Base-by-base conservation (phyloP, 2,797 vertebrate genomes). In the Emys orbicularis region DNA sequence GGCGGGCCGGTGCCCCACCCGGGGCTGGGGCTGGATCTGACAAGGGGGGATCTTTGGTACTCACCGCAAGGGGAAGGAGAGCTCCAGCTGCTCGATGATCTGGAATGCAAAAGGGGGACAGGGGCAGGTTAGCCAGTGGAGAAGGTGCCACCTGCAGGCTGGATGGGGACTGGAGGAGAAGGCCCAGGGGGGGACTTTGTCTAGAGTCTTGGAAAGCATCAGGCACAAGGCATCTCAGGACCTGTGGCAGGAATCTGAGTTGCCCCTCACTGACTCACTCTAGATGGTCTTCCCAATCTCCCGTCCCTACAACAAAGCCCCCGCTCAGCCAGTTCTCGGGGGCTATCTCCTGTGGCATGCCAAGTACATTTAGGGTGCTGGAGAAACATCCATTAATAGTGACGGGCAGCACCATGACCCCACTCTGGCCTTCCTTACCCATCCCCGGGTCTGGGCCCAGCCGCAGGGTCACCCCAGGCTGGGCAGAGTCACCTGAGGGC, bases 61-160 rank as follows among this genome's bases (percentile, higher is more conserved):
- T 98, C 97, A 99, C 99, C 99, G 97, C 81, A 99, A 95, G 8
- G 98, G 99, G 96, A 99, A 99, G 92, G 99, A 99, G 84, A 99
- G 97, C 90, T 99, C 99, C 98, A 99, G 98, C 97, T 99, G 99
- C 95, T 99, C 99, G 34, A 98, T 99, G 90, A 99, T 98, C 99
- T 99, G 98, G 15, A 97, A 97, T 65, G 90, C 94, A 96, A 89
- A 86, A 23, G 5, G 88, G 11, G 2, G 21, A 37, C 12, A 1
- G 5, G 81, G 34, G 34, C 31, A 41, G n/a, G 2, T 95, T 18
- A 94, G 85, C 16, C 15, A n/a, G 8, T 10, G 1, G 4, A 1
- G 68, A 10, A 79, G 2, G 4, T 0, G 0, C 8, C 1, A 19
- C 6, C 15, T n/a, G 61, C 61, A 68, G 9, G 61, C 61, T 68